Base-by-base conservation (phyloP, 2,888 invertebrate species). In the Strigamia maritima region DNA sequence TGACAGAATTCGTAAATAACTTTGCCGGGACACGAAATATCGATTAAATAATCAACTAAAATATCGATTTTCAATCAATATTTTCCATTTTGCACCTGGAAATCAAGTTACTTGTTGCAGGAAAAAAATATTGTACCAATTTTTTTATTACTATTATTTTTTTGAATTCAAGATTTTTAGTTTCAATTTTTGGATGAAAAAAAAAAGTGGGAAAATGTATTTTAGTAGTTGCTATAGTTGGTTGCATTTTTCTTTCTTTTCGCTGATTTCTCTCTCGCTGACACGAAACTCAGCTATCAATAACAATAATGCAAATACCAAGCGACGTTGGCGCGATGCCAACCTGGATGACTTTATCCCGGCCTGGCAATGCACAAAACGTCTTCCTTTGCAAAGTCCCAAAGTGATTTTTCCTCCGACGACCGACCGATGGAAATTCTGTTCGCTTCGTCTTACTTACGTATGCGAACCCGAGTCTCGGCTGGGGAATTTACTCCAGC, bases 221-320 rank as follows among this genome's bases (percentile, higher is more conserved):
- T 40, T 10, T 10, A 40, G 14, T 8, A 40, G 8, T 40, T 40
- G 49, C n/a, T 49, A 19, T 1, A 19, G 16, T 16, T 49, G 49
- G 16, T 16, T 49, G n/a, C 49, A 49, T 49, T 49, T 49, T 10
- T 49, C 49, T 1, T 16, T 49, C 10, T 49, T 10, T 49, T 49
- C 49, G 49, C 49, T 49, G 49, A 49, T 49, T 49, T 49, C 49
- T 35, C 49, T 49, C 49, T 19, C n/a, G n/a, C 49, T 49, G 3
- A 49, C 49, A 49, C 19, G 49, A 10, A 49, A 49, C 49, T 49
- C 49, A 49, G 49, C 49, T 49, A 49, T 49, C 49, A 49, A 49
- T 49, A 49, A 49, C 49, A 49, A 49, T 49, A 49, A 49, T 49
- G 49, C 49, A 49, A 49, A 49, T 49, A 49, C 49, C 49, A 49